A percentile compares a stretch with the other conserved stretches of the same genome.
Conservation (phyloP, 2,888 invertebrate species). For the Hecatera dysodea region DNA sequence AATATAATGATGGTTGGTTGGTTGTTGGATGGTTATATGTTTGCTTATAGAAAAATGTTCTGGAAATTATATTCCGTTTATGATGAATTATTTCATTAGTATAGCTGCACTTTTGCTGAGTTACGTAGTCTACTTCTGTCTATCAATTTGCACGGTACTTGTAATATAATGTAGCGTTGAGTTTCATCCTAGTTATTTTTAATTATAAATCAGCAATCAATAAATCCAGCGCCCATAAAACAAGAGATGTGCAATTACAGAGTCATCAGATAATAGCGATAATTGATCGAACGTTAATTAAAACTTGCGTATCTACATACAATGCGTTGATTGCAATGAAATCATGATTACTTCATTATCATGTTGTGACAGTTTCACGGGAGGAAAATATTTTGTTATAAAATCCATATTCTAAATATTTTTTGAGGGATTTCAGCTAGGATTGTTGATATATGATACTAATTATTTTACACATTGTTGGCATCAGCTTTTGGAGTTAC, state of each 20-base stretch:
- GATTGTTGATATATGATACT: no score
- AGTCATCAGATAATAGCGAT: neutral
- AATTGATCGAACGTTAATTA: slow-evolving; percentile 14
- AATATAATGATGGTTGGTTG: no score
- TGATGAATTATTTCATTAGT: neutral
- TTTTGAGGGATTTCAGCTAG: no score
- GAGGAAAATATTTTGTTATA: neutral
- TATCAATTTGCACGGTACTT: neutral
- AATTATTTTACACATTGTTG: no score
- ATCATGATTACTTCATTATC: slow-evolving; percentile 6
- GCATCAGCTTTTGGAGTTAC: no score
- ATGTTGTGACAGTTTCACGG: slow-evolving; percentile 11
- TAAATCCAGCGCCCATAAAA: neutral
- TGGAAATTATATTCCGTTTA: neutral
- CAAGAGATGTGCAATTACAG: neutral
- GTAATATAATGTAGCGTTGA: neutral
- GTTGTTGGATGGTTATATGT: no score
- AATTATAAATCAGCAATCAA: neutral
- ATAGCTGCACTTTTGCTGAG: neutral
- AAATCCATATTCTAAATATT: no score
- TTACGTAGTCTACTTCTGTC: neutral
- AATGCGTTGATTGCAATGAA: slow-evolving; percentile 10
- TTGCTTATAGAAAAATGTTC: neutral
- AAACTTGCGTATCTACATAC: neutral
- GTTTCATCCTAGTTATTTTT: neutral